Percentiles rank a stretch among this genome's conserved stretches.
These are phyloP conservation scores for Stenotaenia linearis DNA, from an alignment of 2,888 invertebrate genomes.

Conservation along the genomic window DNA sequence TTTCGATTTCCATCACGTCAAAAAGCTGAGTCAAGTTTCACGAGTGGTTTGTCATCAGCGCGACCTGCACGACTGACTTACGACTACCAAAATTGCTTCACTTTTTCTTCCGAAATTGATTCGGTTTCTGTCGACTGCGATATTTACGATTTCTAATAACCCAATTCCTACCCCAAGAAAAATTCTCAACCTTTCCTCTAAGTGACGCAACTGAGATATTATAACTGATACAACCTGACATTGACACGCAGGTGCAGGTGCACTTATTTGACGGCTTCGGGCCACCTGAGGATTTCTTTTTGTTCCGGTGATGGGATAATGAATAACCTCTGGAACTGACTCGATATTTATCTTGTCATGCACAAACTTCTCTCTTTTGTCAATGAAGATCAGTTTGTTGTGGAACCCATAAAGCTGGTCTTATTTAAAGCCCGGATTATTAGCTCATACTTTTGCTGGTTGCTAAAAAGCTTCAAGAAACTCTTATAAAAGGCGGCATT, in stretches of 20 bases:
- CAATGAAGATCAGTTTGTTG: background rate
- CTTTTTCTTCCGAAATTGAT: background rate
- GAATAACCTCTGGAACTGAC: background rate
- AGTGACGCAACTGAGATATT: background rate
- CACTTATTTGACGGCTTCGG: background rate
- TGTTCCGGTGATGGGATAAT: background rate
- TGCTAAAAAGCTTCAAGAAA: too few relatives aligned
- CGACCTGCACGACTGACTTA: background rate
- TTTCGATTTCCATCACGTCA: conserved; percentile 4
- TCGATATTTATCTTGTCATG: background rate
- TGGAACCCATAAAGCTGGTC: background rate
- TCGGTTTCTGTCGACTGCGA: background rate
- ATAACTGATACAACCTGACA: background rate
- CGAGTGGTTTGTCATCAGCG: conserved; percentile 4
- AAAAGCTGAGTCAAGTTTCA: conserved; percentile 1
- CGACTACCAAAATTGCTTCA: background rate
- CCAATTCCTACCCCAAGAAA: background rate
- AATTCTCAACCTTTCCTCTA: background rate
- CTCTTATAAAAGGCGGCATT: too few relatives aligned
- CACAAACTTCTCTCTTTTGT: conserved; percentile 2
- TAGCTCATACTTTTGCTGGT: background rate
- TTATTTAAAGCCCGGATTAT: background rate
- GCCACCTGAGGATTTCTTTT: conserved; percentile 1
- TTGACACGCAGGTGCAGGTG: background rate
- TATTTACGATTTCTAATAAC: conserved; percentile 3